Conservation (phyloP, 2,797 vertebrate genomes). For the Micromesistius poutassou region DNA sequence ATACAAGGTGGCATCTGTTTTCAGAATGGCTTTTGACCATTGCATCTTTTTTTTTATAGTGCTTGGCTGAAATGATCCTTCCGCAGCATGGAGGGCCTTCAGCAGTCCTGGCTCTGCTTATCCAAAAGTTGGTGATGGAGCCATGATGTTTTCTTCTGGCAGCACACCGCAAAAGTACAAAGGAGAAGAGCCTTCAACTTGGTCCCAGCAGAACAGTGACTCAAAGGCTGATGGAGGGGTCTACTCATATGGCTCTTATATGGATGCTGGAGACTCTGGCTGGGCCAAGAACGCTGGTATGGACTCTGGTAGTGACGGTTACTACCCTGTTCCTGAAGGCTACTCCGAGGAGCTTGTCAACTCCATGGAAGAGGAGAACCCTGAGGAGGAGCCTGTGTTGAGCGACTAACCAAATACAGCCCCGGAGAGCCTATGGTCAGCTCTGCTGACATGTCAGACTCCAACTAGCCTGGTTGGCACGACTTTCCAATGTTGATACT, state of each 20-base stretch:
- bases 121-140: not conserved
- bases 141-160: not conserved
- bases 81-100: not conserved
- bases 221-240: not conserved
- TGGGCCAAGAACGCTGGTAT: not conserved
- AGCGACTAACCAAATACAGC: not conserved
- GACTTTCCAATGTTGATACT: too few species aligned
- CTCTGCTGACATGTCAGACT: not conserved
- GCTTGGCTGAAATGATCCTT: not conserved
- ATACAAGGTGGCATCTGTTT: too few species aligned
- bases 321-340: not conserved
- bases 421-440: not conserved
- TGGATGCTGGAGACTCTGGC: not conserved
- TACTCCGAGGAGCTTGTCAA: not conserved
- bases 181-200: not conserved
- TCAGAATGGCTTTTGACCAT: not conserved
- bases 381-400: not conserved
- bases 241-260: not conserved
- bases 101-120: not conserved
- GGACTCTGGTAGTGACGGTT: not conserved
- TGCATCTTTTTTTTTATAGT: not conserved
- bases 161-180: too few species aligned
- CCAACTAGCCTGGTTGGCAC: too few species aligned
- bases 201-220: not conserved
- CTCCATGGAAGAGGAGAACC: not conserved